Evolutionary conservation across 1,140 invertebrate genomes (phyloP), one percentile per base, ranked within the genome.

Genomic region (Spodoptera frugiperda): DNA sequence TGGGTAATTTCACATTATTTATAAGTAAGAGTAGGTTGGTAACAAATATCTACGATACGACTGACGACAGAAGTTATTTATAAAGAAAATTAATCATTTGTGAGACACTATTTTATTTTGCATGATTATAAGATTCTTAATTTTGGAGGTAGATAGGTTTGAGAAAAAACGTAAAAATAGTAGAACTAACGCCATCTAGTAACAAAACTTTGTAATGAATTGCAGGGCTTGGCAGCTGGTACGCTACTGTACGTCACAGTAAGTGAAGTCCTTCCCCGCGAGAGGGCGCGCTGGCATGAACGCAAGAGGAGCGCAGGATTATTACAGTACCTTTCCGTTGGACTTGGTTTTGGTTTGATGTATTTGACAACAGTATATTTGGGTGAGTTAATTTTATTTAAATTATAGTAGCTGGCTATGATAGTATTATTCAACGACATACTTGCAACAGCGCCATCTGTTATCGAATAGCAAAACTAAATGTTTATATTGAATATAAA

Each of bases 211-310:
- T 68, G 17, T 55, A 14, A 65, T n/a, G n/a, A 11, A n/a, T 76
- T 81, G 9, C 95, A 97, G 95, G 96, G 96, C 0, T 81, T 99
- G 44, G 98, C 98, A n/a, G 98, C 97, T 53, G 98, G 98, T 53
- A 99, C 98, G 1, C 96, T 99, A 55, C 93, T 99, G 0, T 99
- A 99, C 91, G 97, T 99, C 51, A 98, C 98, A 0, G 97, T 98
- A 44, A 98, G 98, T 88, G 98, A 99, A 95, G 97, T 99, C 21
- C 93, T 99, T 21, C 98, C 97, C 0, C 94, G 97, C 51, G 97
- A 98, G 91, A 95, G 97, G 67, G 95, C 95, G 53, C 95, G 95
- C 75, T 96, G 96, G 95, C 96, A 96, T 82, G 94, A 94, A 61
- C 84, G 89, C 21, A 91, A 89, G 33, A 94, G 93, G 48, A 80